Evolutionary conservation across 1,140 invertebrate species (phyloP).

Genomic region (Solenopsis invicta): DNA sequence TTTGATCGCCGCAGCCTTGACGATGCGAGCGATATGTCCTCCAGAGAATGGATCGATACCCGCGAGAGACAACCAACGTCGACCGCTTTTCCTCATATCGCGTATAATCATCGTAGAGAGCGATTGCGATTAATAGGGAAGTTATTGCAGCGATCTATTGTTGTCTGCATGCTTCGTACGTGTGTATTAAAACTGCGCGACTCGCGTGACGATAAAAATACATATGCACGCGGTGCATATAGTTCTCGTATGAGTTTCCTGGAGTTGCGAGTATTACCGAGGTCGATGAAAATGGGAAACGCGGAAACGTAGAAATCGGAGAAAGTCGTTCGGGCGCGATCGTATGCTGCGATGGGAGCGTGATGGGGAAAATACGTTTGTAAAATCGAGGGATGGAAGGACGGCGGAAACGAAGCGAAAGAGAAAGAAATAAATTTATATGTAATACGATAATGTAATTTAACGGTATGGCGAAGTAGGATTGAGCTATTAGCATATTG

Average conservation of each 20-base stretch:
- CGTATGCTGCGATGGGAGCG: neutral
- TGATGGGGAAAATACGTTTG: neutral
- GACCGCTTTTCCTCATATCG: neutral
- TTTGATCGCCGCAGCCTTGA: slow-evolving; percentile 54
- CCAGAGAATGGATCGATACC: neutral
- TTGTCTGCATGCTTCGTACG: neutral
- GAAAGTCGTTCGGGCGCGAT: slow-evolving; percentile 41
- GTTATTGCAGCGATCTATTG: neutral
- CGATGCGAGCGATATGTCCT: slow-evolving; percentile 11
- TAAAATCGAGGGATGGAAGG: neutral
- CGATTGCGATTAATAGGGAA: slow-evolving; percentile 14
- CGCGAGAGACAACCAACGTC: no score
- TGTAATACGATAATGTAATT: slow-evolving; percentile 54
- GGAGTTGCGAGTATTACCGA: neutral
- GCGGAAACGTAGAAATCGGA: slow-evolving; percentile 51
- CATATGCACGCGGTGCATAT: neutral
- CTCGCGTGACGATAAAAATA: neutral
- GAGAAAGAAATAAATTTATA: slow-evolving; percentile 20
- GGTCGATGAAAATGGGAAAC: slow-evolving; percentile 44
- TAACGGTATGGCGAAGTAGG: slow-evolving; percentile 31
- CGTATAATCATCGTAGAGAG: neutral
- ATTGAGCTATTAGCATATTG: slow-evolving; percentile 48
- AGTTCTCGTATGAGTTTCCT: neutral
- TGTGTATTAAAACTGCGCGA: neutral
- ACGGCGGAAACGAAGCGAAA: neutral